Evolutionary conservation across 2,113 vertebrate genomes (phyloP).

Genomic region (Psettodes erumei): DNA sequence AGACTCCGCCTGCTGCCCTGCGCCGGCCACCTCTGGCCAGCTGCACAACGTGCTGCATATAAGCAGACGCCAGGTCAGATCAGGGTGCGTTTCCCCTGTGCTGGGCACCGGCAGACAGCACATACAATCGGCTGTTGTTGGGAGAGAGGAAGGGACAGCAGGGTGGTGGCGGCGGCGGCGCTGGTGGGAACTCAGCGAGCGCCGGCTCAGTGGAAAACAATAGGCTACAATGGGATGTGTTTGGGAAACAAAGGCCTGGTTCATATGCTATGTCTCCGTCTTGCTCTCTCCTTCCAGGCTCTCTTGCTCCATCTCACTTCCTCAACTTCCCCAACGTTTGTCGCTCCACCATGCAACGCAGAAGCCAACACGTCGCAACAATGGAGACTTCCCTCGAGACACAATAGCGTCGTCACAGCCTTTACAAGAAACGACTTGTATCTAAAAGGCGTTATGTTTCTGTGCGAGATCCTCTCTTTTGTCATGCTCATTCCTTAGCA

Average conservation of each 20-base stretch:
- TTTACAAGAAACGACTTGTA: conserved; percentile 12
- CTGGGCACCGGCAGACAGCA: conserved; percentile 41
- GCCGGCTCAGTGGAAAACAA: conserved; percentile 72
- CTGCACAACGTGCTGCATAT: conserved; percentile 49
- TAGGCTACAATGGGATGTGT: conserved; percentile 76
- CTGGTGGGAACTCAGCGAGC: conserved; percentile 43
- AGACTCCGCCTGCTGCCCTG: conserved; percentile 61
- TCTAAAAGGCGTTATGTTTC: too few relatives aligned
- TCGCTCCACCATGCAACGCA: conserved; percentile 5
- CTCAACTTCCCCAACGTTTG: conserved; percentile 32
- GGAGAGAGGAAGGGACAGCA: conserved; percentile 49
- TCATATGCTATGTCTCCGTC: conserved; percentile 59
- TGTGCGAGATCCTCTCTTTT: too few relatives aligned
- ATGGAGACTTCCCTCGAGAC: conserved; percentile 12
- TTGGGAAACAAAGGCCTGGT: conserved; percentile 76
- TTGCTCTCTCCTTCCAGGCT: conserved; percentile 34
- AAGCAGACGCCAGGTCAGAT: conserved; percentile 72
- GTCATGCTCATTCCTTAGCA: conserved; percentile 31
- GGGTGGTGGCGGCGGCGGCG: conserved; percentile 38
- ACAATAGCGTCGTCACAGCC: not conserved
- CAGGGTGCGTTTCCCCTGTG: conserved; percentile 51
- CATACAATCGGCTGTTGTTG: conserved; percentile 57
- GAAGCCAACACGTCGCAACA: conserved; percentile 13
- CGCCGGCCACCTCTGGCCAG: conserved; percentile 72
- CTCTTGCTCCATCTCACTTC: conserved; percentile 1